These are phyloP conservation scores for Serrognathus titanus DNA, from an alignment of 2,888 invertebrate species.

Conservation along the genomic window DNA sequence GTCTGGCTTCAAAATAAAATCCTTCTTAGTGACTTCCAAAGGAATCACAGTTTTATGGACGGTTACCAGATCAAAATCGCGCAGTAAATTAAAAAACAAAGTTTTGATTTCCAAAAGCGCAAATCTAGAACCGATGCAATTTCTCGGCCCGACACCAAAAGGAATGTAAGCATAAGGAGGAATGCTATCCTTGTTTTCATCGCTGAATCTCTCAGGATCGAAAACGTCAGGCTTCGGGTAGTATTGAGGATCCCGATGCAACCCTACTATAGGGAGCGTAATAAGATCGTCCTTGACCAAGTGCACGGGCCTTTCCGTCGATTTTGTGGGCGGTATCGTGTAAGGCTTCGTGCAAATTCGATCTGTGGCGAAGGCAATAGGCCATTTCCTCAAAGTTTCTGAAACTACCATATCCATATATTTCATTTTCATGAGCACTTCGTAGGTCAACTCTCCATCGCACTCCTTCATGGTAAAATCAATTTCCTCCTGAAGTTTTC, in stretches of 20 bases:
- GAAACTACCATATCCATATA: slow-evolving; percentile 12
- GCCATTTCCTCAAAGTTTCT: slow-evolving; percentile 36
- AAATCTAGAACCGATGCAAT: slow-evolving; percentile 55
- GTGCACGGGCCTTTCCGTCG: slow-evolving; percentile 18
- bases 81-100: slow-evolving; percentile 30
- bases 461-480: slow-evolving; percentile 41
- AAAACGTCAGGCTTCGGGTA: slow-evolving; percentile 36
- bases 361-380: slow-evolving; percentile 24
- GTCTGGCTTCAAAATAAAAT: slow-evolving; percentile 18
- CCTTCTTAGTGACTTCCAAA: slow-evolving; percentile 20
- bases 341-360: slow-evolving; percentile 29
- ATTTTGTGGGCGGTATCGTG: slow-evolving; percentile 22
- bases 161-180: slow-evolving; percentile 43
- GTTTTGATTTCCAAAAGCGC: slow-evolving; percentile 35
- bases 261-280: slow-evolving; percentile 30
- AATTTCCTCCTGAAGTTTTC: slow-evolving; percentile 53
- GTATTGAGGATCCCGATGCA: slow-evolving; percentile 34
- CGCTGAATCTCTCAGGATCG: slow-evolving; percentile 45
- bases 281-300: slow-evolving; percentile 21
- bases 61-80: slow-evolving; percentile 31
- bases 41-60: slow-evolving; percentile 34
- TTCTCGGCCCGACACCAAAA: slow-evolving; percentile 55
- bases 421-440: slow-evolving; percentile 50
- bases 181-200: slow-evolving; percentile 54
- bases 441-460: slow-evolving; percentile 50